Evolutionary conservation across 2,113 vertebrate genomes (phyloP), one percentile per base, ranked within the genome.

Genomic region (Antennarius striatus): DNA sequence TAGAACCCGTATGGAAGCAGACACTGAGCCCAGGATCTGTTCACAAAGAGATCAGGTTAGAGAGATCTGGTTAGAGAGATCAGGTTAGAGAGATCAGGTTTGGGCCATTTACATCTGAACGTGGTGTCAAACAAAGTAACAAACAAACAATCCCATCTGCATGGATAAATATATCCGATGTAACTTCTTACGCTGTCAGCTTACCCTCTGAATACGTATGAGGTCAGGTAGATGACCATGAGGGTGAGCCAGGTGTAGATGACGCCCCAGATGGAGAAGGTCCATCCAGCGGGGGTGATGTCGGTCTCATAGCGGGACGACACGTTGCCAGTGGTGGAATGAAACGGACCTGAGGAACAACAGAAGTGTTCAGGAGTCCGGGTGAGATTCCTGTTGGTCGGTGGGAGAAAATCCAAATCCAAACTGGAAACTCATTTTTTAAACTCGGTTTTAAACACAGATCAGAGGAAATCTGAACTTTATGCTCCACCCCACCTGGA

Each of bases 211-310:
- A 86, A 93, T 1, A 87, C 70, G 28, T 73, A 91, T 17, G 76
- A 68, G 3, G 87, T 81, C 62, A 86, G 30, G 80, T 93, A 93
- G 28, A 92, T 5, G 52, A 91, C 81, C 85, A 91, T 90, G 9
- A 91, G 65, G 22, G 84, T 68, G 43, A 93, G 88, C 92, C 92
- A 94, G 11, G 84, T 83, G 10, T 94, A 94, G 61, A 93, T 92
- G 2, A 93, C 49, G 0, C 90, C 90, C 92, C 92, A 93, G 77
- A 93, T 92, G 6, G 91, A 91, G 86, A 93, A 93, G 71, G 92
- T 91, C 92, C 91, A 92, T 10, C 87, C 84, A 7, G 92, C 88
- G 0, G 92, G 92, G 4, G 92, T 93, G 80, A 93, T 88, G 61
- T 75, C 80, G 0, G 92, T 92, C 48, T 82, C 74, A 48, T 91